Evolutionary conservation across 2,797 vertebrate genomes (phyloP).

Genomic region (Australoheros facetus): DNA sequence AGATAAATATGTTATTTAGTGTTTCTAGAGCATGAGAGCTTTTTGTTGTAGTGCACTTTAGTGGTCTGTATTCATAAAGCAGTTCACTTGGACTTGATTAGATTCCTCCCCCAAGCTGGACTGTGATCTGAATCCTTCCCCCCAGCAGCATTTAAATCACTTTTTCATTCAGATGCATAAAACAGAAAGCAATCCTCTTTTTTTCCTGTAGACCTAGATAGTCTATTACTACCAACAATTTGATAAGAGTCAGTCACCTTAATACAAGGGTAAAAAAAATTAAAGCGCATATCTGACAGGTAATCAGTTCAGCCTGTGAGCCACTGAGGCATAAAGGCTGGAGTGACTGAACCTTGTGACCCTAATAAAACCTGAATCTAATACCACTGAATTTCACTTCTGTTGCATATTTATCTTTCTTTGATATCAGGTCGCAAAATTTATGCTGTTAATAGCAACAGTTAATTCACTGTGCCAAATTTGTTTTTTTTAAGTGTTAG

Average conservation of each 20-base stretch:
- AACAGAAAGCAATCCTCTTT: slow-evolving; percentile 6
- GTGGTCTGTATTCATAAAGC: not conserved
- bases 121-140: not conserved
- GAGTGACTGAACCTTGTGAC: slow-evolving; percentile 8
- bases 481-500: not conserved
- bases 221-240: slow-evolving; percentile 4
- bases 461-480: not conserved
- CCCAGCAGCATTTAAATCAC: slow-evolving; percentile 7
- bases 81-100: slow-evolving; percentile 1
- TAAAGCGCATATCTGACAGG: slow-evolving; percentile 9
- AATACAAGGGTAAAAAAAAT: not conserved
- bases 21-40: not conserved
- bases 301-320: not conserved
- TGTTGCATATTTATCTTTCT: not conserved
- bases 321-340: not conserved
- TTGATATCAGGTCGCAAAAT: not conserved
- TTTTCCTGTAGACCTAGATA: not conserved
- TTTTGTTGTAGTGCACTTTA: not conserved
- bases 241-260: slow-evolving; percentile 5
- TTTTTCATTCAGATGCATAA: not conserved
- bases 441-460: not conserved
- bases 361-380: not conserved
- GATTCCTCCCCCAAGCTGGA: not conserved
- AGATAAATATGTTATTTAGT: not conserved
- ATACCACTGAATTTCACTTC: not conserved